Base-by-base conservation (phyloP, 2,113 vertebrate species). In the Guaruba guarouba region DNA sequence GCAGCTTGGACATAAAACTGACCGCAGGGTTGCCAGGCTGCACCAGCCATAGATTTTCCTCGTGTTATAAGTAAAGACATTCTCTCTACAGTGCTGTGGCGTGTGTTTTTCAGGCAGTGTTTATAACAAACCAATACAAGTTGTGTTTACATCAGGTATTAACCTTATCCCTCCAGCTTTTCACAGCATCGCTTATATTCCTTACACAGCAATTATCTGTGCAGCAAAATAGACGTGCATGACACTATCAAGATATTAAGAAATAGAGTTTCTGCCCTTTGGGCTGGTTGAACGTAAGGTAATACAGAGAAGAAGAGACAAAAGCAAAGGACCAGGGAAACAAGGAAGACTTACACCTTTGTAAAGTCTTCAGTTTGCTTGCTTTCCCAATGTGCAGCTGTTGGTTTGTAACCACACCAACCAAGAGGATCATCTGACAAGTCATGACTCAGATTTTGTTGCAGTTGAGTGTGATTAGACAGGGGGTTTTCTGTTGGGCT, bases 381-480 rank as follows among this genome's bases (percentile, higher is more conserved):
- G n/a, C 39, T 86, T 90, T 92, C 59, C 62, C 33, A 14, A 0
- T 41, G 37, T 59, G 49, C n/a, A 80, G 68, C 41, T 93, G 74
- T 80, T 88, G 67, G 44, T 93, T 92, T 86, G 55, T 81, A 88
- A 89, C 85, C 82, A 71, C 95, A 88, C 86, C 71, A 83, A 61
- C 62, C 35, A 93, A 63, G 41, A 83, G 25, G 19, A 88, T 88
- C 93, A 83, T 69, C 75, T 96, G 85, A 88, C 68, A 77, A 91
- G 75, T 70, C 61, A 37, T 74, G 63, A 92, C 75, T 95, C 87
- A 77, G 46, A 62, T 29, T 44, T 73, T 49, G 35, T 62, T 86
- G 71, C 71, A 80, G 41, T 66, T 77, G 37, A 54, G 35, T 78
- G 28, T 86, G 83, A 95, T 82, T 79, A 91, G 46, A 46, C 22